A percentile compares a stretch with the other conserved stretches of the same genome.
Evolutionary conservation across 2,888 invertebrate species (phyloP).

Genomic region (Pachymerium ferrugineum): DNA sequence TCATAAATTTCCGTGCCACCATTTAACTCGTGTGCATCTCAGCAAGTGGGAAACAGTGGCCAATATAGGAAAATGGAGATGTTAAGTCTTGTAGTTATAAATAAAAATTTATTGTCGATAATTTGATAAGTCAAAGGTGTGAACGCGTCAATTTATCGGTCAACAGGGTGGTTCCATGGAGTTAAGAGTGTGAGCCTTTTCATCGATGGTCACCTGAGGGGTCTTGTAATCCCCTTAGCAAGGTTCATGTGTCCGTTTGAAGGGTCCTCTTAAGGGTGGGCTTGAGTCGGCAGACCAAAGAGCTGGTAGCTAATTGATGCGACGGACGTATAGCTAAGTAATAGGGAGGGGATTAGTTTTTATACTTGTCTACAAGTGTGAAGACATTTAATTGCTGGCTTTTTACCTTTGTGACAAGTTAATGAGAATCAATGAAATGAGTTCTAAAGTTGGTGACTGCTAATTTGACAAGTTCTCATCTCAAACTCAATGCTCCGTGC

Average conservation of each 20-base stretch:
- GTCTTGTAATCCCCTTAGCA: conserved; percentile 16
- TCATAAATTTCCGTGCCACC: conserved; percentile 19
- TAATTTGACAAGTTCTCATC: conserved; percentile 27
- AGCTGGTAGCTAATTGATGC: conserved; percentile 5
- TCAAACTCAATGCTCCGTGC: conserved; percentile 5
- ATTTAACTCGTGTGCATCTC: background rate
- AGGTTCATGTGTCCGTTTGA: conserved; percentile 10
- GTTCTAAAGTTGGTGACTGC: conserved; percentile 4
- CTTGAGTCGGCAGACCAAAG: background rate
- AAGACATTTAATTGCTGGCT: conserved; percentile 22
- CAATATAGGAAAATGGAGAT: background rate
- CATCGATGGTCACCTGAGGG: conserved; percentile 13
- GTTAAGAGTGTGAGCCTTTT: background rate
- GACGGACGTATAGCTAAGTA: conserved; percentile 2
- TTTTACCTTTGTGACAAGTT: conserved; percentile 25
- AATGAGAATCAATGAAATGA: conserved; percentile 25
- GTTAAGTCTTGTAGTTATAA: background rate
- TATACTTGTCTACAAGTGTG: conserved; percentile 2
- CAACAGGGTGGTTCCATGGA: background rate
- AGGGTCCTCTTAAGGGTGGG: background rate
- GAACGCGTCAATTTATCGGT: too few species aligned
- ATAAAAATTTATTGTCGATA: conserved; percentile 16
- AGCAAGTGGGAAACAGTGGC: conserved; percentile 19
- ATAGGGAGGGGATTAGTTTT: background rate
- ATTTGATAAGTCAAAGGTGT: background rate